These are phyloP conservation scores for Eubasilissa regina DNA, from an alignment of 1,140 invertebrate species.

Conservation along the genomic window DNA sequence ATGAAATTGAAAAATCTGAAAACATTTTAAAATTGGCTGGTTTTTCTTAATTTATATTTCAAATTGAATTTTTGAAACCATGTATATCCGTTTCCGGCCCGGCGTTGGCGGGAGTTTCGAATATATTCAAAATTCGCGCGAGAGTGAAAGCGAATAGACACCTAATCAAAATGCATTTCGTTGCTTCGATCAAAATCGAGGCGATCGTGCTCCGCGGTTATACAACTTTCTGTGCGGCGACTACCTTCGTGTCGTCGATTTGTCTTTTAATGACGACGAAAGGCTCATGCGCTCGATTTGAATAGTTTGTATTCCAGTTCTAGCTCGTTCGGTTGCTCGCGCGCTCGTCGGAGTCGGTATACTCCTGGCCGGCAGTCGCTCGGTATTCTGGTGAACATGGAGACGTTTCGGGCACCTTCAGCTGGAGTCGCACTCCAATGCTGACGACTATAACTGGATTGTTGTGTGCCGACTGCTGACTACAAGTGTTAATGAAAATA, in stretches of 20 bases:
- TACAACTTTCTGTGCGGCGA: too few species aligned
- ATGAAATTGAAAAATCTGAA: too few species aligned
- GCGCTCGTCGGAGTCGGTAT: neutral
- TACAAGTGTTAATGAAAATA: neutral
- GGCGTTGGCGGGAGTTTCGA: neutral
- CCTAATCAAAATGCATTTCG: neutral
- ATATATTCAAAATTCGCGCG: neutral
- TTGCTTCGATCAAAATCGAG: neutral
- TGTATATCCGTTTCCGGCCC: too few species aligned
- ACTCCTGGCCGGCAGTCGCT: neutral
- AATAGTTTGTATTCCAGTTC: conserved; percentile 22
- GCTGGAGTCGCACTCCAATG: neutral
- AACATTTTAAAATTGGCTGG: too few species aligned
- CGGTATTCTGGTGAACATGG: neutral
- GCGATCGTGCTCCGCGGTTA: neutral
- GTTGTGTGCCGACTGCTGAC: neutral
- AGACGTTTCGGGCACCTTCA: neutral
- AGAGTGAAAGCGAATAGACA: neutral
- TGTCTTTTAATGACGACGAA: too few species aligned
- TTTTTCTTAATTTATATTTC: too few species aligned
- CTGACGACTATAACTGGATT: neutral
- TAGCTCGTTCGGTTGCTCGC: conserved; percentile 4
- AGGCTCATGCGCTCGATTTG: neutral
- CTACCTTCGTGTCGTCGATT: too few species aligned
- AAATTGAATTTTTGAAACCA: too few species aligned